Evolutionary conservation across 1,140 invertebrate genomes (phyloP), one percentile per base, ranked within the genome.

Genomic region (Cotesia typhae): DNA sequence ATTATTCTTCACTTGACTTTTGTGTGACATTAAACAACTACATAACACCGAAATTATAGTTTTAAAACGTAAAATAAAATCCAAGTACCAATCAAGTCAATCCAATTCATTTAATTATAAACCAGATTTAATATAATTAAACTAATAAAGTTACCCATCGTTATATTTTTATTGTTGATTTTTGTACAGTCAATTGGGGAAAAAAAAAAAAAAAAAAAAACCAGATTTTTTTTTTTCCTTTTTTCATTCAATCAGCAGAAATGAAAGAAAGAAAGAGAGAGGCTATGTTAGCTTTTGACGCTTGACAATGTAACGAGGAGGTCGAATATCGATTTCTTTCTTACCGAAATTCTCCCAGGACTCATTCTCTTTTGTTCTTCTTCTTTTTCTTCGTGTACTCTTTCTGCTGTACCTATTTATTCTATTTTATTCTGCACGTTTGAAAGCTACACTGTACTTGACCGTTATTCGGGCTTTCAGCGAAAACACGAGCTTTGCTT

Each of bases 271-370:
- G 20, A 12, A 36, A 55, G 5, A 55, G 17, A 5, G 53, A 55
- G 51, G 55, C 7, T n/a, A 12, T 57, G 10, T n/a, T 28, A 17
- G 14, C 47, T 7, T 28, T 28, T 10, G n/a, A 4, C 38, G n/a
- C 47, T 70, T 37, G 41, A 64, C 41, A 41, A 41, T 52, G 60
- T 67, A 72, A 71, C 69, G 71, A 73, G n/a, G 75, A 76, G 77
- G 70, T 74, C 72, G 72, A 76, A 67, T 80, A 80, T 80, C 76
- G 79, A 77, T 79, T 79, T 53, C 63, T 6, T 51, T 12, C 63
- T 60, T 73, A 63, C 52, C 12, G 76, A 72, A 74, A 57, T 77
- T 75, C 17, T 69, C 38, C 67, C 60, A 37, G 61, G 20, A 68
- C 55, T 67, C 38, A 51, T 36, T 53, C 38, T 52, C 37, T 14